Base-by-base conservation (phyloP, 2,888 invertebrate genomes). In the Synergus gifuensis region DNA sequence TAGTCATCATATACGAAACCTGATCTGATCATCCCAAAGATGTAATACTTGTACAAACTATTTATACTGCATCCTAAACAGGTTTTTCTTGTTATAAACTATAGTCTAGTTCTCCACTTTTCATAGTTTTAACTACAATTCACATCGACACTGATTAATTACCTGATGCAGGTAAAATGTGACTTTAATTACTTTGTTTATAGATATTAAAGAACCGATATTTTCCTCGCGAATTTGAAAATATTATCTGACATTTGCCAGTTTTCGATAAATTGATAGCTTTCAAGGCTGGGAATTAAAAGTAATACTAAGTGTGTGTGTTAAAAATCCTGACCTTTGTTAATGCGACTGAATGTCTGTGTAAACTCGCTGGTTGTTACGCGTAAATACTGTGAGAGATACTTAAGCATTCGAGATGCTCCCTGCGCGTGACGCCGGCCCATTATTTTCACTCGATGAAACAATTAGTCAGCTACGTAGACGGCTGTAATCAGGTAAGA, bases 361-460 rank as follows among this genome's bases (percentile, higher is more conserved):
- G 44, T 22, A 67, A 46, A 46, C 69, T 69, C 18, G 28, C 5
- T 28, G 54, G 28, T 73, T 73, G 54, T 73, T 73, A 73, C 54
- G n/a, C 4, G 49, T 54, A 49, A 66, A 16, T 28, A 63, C 79
- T 82, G 82, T 78, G 80, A 76, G 78, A 69, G 82, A 58, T 67
- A 80, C 78, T 81, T 79, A 81, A 84, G 78, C 66, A 76, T 62
- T 66, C 79, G 79, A 81, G 78, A 85, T 80, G 79, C 58, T 78
- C 69, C 22, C 16, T 82, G 83, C 86, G 87, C 88, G 88, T 88
- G 87, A 88, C 87, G 83, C 60, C 78, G 78, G 64, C 84, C 87
- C 84, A 87, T 88, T 88, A 88, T 88, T 88, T 86, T 86, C 84
- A 77, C 82, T 81, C 86, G 88, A 88, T 86, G 88, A 88, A 88